Conservation (phyloP, 2,888 invertebrate species). For the Oxystoma pomonae region DNA sequence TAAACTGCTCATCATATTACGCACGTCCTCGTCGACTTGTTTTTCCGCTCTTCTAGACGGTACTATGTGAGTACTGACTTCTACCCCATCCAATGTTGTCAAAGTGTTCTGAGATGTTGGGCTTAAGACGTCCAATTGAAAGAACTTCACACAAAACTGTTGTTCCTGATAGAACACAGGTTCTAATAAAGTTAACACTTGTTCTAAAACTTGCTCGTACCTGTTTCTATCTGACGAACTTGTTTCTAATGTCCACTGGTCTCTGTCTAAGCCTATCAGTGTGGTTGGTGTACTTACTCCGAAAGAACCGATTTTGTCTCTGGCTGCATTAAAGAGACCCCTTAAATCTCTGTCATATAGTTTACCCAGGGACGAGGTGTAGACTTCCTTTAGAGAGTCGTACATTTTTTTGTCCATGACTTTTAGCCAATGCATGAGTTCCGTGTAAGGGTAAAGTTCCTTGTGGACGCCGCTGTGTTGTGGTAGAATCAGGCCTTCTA, state of each 20-base stretch:
- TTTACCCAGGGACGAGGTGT: conserved; percentile 78
- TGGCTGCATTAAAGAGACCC: conserved; percentile 72
- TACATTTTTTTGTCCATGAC: conserved; percentile 82
- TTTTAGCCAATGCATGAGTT: conserved; percentile 89
- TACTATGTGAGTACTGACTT: conserved; percentile 34
- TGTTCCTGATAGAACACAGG: conserved; percentile 92
- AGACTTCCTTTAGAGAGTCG: conserved; percentile 75
- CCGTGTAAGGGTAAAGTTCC: conserved; percentile 81
- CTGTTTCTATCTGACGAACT: conserved; percentile 56
- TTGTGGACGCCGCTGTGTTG: conserved; percentile 77
- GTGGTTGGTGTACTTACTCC: conserved; percentile 40
- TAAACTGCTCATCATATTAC: conserved; percentile 83
- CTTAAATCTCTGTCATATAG: conserved; percentile 84
- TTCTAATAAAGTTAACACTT: conserved; percentile 84
- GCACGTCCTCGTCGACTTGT: conserved; percentile 73
- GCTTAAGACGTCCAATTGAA: conserved; percentile 62
- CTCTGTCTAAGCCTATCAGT: conserved; percentile 59
- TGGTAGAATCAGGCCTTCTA: conserved; percentile 60
- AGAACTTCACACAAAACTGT: conserved; percentile 90
- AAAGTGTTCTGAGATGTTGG: conserved; percentile 55
- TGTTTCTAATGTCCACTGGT: conserved; percentile 60
- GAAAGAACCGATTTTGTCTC: conserved; percentile 47
- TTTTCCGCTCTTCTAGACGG: conserved; percentile 59
- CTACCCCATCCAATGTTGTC: conserved; percentile 54
- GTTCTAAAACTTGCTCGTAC: conserved; percentile 71